Evolutionary conservation across 1,140 invertebrate genomes (phyloP), one percentile per base, ranked within the genome.

Genomic region (Lerema accius): DNA sequence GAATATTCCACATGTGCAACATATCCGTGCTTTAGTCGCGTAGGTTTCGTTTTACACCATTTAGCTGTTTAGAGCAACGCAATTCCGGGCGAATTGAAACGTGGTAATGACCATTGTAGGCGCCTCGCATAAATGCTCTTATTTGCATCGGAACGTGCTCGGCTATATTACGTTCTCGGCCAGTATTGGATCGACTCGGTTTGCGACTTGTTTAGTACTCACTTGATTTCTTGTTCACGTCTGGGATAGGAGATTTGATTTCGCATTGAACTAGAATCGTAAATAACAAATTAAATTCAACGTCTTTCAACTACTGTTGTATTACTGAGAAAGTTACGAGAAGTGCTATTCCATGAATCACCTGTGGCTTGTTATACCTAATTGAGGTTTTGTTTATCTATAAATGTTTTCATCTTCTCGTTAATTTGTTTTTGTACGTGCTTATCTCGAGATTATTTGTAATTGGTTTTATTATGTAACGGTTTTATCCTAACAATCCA

Each of bases 41-140:
- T 77, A 65, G 63, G 73, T 82, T 75, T 82, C 79, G 75, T 84
- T 84, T 82, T 84, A 82, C 76, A 76, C 73, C 65, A 78, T 86
- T 86, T 82, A 79, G 73, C 76, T 80, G 84, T 76, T 85, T 80
- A 77, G 74, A 75, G 69, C 73, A 61, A 74, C 55, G 73, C 79
- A 81, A 72, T 82, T 78, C 72, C 63, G 62, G 48, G 68, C 72
- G 75, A 78, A 84, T 84, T 85, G 80, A 82, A 86, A 85, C 80
- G 79, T 80, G 75, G 74, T 86, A 88, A 88, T 86, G 80, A 79
- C 82, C 79, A 84, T 81, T 84, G 83, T 86, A 78, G 74, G 74
- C 69, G 74, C 73, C 69, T 79, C 63, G 73, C 76, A 75, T 82
- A 82, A 85, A 84, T 80, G 80, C 77, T 81, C 74, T 74, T 85